Conservation (phyloP, 2,797 vertebrate species). For the Danionella dracula region DNA sequence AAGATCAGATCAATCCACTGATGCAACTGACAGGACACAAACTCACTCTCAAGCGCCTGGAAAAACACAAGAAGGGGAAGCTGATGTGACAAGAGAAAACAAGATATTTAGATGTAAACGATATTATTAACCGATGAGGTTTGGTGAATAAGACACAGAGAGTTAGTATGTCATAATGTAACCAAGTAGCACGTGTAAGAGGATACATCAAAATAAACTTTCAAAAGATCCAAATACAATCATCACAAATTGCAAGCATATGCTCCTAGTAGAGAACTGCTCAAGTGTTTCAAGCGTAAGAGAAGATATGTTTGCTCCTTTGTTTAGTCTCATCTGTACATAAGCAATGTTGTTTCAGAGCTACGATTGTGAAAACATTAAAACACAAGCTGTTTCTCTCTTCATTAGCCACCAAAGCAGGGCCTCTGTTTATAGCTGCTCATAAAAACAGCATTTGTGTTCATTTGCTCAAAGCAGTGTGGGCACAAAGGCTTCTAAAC, state of each 20-base stretch:
- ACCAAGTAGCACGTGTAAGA: conserved; percentile 18
- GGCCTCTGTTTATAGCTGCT: conserved; percentile 81
- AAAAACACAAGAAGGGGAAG: conserved; percentile 25
- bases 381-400: conserved; percentile 75
- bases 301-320: conserved; percentile 17
- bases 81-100: too few relatives aligned
- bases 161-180: not conserved
- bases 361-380: conserved; percentile 45
- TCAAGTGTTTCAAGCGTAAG: too few relatives aligned
- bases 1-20: conserved; percentile 99
- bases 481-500: conserved; percentile 93
- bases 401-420: conserved; percentile 80
- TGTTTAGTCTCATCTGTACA: conserved; percentile 55
- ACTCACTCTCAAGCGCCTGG: conserved; percentile 95
- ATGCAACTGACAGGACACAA: conserved; percentile 97
- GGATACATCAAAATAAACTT: conserved; percentile 19
- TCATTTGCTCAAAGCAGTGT: conserved; percentile 92
- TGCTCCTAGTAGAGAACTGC: too few relatives aligned
- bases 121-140: not conserved
- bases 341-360: conserved; percentile 46
- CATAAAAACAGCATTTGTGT: conserved; percentile 94
- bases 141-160: not conserved
- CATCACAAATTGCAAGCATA: too few relatives aligned
- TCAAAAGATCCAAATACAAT: too few relatives aligned
- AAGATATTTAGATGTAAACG: not conserved